Base-by-base conservation (phyloP, 2,888 invertebrate genomes). In the Fissipunctia ypsillon region DNA sequence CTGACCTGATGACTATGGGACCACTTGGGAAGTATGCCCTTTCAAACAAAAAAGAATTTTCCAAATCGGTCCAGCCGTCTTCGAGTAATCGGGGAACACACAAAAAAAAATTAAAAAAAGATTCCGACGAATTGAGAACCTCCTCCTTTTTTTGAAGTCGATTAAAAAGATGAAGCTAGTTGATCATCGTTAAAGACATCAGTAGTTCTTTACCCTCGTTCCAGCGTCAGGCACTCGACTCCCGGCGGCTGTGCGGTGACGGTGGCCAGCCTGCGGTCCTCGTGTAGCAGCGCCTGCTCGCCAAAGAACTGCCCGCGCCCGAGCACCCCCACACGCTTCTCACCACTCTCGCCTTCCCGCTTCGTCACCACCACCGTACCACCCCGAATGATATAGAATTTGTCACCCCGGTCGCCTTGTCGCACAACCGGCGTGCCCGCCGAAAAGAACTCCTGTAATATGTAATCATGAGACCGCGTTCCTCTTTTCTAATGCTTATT, bases 321-420 rank as follows among this genome's bases (percentile, higher is more conserved):
- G 35, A 98, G 96, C 16, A 96, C 96, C 14, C 98, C 97, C 35
- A 99, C 97, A 25, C 97, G 96, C 78, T 97, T 96, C 80, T 98
- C 98, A 0, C 95, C 96, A 19, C 95, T 96, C 48, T 96, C 96
- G 5, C 96, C 96, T 16, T 97, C 97, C 38, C 96, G 95, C 90
- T 98, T 98, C 19, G 97, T 97, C 66, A 98, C 97, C 64, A 97
- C 97, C 10, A 98, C 98, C 25, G 97, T 97, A 28, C 98, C 98
- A 10, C 98, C 98, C 81, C 98, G 97, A 88, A 99, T 98, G 75
- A 99, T 98, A 90, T 98, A 99, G 95, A 99, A 99, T 86, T 98
- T 98, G 91, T 99, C 98, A 4, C 99, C 99, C 45, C 97, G 97
- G 85, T 98, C 98, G 0, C 99, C 99, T 93, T 99, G 98, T 0